Evolutionary conservation across 2,888 invertebrate species (phyloP).

Genomic region (Tenthredo distinguenda): DNA sequence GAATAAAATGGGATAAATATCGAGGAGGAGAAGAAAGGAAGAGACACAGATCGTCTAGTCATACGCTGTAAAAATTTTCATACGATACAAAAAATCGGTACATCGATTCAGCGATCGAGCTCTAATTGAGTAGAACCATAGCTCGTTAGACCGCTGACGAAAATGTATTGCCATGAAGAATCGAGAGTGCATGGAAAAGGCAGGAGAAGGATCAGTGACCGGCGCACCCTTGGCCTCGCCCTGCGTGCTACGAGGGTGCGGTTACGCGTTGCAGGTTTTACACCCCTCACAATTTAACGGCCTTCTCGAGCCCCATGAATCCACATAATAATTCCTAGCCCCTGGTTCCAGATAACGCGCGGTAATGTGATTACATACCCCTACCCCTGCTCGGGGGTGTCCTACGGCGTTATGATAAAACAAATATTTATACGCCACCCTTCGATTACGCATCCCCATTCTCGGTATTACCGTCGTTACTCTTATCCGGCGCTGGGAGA

Average conservation of each 20-base stretch:
- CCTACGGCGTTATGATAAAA: not conserved
- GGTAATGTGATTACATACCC: conserved; percentile 36
- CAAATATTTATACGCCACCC: conserved; percentile 31
- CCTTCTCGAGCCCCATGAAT: conserved; percentile 17
- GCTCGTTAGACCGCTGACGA: not conserved
- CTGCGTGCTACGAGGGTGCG: conserved; percentile 3
- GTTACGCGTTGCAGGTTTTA: conserved; percentile 1
- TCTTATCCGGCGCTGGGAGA: not conserved
- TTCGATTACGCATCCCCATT: not conserved
- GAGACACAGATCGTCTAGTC: not conserved
- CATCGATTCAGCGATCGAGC: not conserved
- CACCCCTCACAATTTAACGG: not conserved
- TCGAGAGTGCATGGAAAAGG: not conserved
- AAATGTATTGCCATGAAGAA: not conserved
- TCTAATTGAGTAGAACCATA: not conserved
- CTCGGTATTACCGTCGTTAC: not conserved
- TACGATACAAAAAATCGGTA: not conserved
- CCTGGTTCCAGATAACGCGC: conserved; percentile 11
- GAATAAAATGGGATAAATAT: not conserved
- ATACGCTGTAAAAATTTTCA: not conserved
- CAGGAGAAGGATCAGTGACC: conserved; percentile 18
- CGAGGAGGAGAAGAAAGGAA: not conserved
- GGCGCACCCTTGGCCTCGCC: conserved; percentile 31
- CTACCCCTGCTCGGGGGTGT: not conserved
- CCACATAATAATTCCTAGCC: conserved; percentile 25